These are phyloP conservation scores for Temnothorax nylanderi DNA, from an alignment of 1,140 invertebrate genomes.

Conservation along the genomic window DNA sequence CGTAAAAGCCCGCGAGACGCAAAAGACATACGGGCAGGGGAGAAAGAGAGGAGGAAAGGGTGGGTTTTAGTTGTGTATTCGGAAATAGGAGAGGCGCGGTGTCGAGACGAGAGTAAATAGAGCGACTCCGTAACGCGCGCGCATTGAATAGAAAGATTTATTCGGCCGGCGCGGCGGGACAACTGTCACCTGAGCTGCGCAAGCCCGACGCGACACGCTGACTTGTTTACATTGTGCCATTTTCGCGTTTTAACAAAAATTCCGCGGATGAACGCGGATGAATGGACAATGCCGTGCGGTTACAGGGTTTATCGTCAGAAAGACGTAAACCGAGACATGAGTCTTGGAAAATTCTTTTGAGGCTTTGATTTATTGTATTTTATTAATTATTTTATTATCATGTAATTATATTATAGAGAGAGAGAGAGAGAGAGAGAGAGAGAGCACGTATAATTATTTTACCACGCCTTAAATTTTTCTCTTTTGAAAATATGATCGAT, in stretches of 20 bases:
- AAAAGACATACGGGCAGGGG: slow-evolving; percentile 33
- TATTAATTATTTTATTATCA: background rate
- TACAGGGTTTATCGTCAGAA: background rate
- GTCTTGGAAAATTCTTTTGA: background rate
- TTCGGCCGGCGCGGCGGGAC: background rate
- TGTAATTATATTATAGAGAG: background rate
- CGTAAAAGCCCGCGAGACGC: slow-evolving; percentile 50
- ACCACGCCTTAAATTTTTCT: background rate
- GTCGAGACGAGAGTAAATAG: slow-evolving; percentile 58
- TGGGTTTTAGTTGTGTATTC: slow-evolving; percentile 50
- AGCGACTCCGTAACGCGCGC: slow-evolving; percentile 17
- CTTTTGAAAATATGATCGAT: background rate
- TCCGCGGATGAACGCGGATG: background rate
- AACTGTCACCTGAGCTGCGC: slow-evolving; percentile 34
- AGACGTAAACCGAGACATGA: background rate
- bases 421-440: too few species aligned
- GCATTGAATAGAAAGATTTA: slow-evolving; percentile 58
- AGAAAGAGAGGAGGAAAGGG: background rate
- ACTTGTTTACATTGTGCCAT: slow-evolving; percentile 34
- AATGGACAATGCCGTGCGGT: background rate
- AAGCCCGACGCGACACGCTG: background rate
- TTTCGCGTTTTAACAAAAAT: slow-evolving; percentile 23
- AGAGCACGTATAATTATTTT: background rate
- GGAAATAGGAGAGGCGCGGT: slow-evolving; percentile 36
- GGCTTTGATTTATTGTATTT: background rate